These are phyloP conservation scores for Drosophila kohkoa DNA, from an alignment of 1,140 invertebrate genomes.

Conservation along the genomic window DNA sequence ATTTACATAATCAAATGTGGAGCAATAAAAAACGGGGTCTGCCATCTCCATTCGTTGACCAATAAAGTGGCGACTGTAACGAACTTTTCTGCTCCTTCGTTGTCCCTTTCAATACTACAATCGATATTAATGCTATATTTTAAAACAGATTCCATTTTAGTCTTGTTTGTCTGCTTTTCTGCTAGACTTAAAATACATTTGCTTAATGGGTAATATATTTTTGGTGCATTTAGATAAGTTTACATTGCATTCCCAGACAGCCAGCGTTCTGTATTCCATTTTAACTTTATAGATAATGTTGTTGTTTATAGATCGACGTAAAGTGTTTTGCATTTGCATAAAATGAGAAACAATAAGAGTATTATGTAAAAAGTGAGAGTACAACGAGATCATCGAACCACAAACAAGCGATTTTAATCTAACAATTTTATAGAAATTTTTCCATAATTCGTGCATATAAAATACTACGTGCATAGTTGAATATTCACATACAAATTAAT, in stretches of 20 bases:
- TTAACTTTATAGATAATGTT: not conserved
- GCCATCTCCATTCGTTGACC: no score
- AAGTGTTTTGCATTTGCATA: constrained; percentile 71
- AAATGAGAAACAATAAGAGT: constrained; percentile 28
- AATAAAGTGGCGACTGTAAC: no score
- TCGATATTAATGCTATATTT: not conserved
- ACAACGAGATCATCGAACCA: no score
- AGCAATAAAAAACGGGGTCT: constrained; percentile 31
- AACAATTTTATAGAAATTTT: not conserved
- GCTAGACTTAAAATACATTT: constrained; percentile 54
- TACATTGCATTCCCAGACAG: constrained; percentile 53
- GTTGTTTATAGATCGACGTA: constrained; percentile 63
- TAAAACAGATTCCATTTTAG: not conserved
- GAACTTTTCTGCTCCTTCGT: not conserved
- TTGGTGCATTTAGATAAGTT: constrained; percentile 59
- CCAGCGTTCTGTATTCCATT: constrained; percentile 48
- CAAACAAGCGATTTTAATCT: no score
- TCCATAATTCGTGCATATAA: constrained; percentile 3
- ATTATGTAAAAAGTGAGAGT: no score
- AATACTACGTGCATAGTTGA: constrained; percentile 16
- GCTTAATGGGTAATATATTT: constrained; percentile 67
- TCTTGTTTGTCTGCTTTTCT: constrained; percentile 27
- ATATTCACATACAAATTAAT: constrained; percentile 46
- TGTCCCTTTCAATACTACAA: constrained; percentile 42
- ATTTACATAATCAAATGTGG: constrained; percentile 73